Evolutionary conservation across 2,888 invertebrate species (phyloP).

Genomic region (Caenorhabditis drosophilae): DNA sequence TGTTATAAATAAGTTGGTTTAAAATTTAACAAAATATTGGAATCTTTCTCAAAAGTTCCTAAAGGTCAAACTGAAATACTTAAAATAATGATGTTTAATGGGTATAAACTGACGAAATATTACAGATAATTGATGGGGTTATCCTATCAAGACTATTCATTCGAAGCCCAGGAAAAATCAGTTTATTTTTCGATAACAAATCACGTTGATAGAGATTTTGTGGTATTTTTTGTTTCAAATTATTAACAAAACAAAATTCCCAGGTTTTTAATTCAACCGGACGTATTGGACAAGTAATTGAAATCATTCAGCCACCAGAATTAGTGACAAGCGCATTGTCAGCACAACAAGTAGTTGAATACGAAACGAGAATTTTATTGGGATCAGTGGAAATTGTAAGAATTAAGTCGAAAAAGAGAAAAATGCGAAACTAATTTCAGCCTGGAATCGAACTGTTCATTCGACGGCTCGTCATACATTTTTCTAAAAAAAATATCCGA

Average conservation of each 20-base stretch:
- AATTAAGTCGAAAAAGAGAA: not conserved
- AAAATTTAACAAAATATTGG: not conserved
- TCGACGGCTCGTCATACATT: constrained; percentile 46
- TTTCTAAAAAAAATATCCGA: constrained; percentile 14
- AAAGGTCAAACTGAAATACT: not conserved
- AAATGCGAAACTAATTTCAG: constrained; percentile 24
- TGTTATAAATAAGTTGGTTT: not conserved
- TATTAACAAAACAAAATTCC: too few relatives aligned
- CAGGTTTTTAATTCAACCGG: constrained; percentile 50
- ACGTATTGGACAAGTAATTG: constrained; percentile 54
- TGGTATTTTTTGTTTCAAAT: too few relatives aligned
- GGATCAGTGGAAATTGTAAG: constrained; percentile 47
- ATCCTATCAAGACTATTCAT: constrained; percentile 46
- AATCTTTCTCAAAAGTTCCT: not conserved
- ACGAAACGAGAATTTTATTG: constrained; percentile 54
- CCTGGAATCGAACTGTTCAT: constrained; percentile 50
- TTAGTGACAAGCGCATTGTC: constrained; percentile 28
- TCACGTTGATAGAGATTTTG: constrained; percentile 51
- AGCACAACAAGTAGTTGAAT: constrained; percentile 46
- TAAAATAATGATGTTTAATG: constrained; percentile 4
- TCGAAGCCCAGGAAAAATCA: constrained; percentile 31
- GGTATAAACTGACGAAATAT: too few relatives aligned
- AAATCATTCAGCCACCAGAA: constrained; percentile 53
- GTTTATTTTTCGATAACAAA: constrained; percentile 52
- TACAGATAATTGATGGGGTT: too few relatives aligned